Base-by-base conservation (phyloP, 2,888 invertebrate genomes). In the Hydrotaea cyrtoneurina region DNA sequence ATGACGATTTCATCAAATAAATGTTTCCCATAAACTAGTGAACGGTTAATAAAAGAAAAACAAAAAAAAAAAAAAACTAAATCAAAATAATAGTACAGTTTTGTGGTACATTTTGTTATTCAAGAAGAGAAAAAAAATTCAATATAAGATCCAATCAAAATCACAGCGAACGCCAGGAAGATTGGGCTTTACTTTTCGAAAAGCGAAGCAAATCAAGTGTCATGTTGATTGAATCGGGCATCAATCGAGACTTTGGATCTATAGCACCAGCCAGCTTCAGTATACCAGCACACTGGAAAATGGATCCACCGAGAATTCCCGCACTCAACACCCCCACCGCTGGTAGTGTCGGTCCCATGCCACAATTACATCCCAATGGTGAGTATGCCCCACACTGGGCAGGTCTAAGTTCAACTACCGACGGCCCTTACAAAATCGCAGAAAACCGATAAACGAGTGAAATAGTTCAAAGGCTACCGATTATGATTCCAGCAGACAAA, bases 181-280 rank as follows among this genome's bases (percentile, higher is more conserved):
- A 76, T 69, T 66, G 78, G 71, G 84, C 75, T 81, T 78, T 43
- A 36, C n/a, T 55, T 13, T 46, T 39, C 7, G 21, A 46, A 78
- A 81, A 81, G 81, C 79, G 59, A 73, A 69, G 69, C 69, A 85
- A 57, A 85, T 62, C 80, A 75, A 81, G 96, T 96, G 89, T 91
- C 93, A 92, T 91, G 92, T 92, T 92, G 91, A 92, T 92, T 89
- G 92, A 92, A 91, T 89, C 92, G 90, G 90, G 92, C 88, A 90
- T 92, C 88, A 92, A 91, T 89, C 92, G 92, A 88, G 92, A 91
- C 88, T 92, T 91, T 90, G 91, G 92, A 89, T 90, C 90, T 90
- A 90, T 91, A 88, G 89, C 91, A 89, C 89, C 92, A 89, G 89
- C 91, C 88, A 89, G 88, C 89, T 89, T 91, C 80, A 90, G 89